These are phyloP conservation scores for Ashinkailepas kermadecensis DNA, from an alignment of 2,888 invertebrate genomes.

Conservation along the genomic window DNA sequence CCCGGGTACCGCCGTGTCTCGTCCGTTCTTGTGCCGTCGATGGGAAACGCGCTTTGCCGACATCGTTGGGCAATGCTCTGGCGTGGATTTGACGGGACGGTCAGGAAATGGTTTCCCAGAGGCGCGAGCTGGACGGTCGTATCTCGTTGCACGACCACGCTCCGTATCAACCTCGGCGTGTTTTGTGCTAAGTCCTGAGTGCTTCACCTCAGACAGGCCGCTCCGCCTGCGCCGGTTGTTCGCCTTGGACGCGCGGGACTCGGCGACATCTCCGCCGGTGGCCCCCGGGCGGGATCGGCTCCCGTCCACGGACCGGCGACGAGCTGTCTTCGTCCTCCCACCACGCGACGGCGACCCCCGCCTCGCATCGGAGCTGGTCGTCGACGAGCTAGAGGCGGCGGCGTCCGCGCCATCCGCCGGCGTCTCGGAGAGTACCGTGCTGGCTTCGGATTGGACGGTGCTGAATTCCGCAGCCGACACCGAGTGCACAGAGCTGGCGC, in stretches of 20 bases:
- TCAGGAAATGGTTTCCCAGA: no score
- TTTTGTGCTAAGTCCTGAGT: no score
- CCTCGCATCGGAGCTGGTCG: neutral
- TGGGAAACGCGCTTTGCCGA: neutral
- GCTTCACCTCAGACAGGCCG: no score
- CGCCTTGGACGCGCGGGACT: no score
- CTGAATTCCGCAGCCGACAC: neutral
- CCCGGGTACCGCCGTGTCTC: no score
- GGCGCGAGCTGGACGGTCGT: no score
- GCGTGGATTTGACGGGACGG: neutral
- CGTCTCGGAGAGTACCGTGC: neutral
- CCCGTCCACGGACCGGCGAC: neutral
- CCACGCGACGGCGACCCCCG: neutral
- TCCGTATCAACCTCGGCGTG: no score
- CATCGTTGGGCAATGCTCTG: neutral
- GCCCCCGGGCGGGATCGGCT: no score
- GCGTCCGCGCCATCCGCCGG: neutral
- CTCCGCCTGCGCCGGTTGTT: no score
- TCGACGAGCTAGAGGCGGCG: neutral
- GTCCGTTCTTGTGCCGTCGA: neutral
- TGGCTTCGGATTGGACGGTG: neutral
- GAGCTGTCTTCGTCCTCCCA: neutral
- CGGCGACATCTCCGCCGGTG: no score
- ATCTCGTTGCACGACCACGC: no score
- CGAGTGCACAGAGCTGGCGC: neutral